A percentile compares a stretch with the other conserved stretches of the same genome.
These are phyloP conservation scores for Florisuga fusca DNA, from an alignment of 2,797 vertebrate genomes.

Conservation along the genomic window DNA sequence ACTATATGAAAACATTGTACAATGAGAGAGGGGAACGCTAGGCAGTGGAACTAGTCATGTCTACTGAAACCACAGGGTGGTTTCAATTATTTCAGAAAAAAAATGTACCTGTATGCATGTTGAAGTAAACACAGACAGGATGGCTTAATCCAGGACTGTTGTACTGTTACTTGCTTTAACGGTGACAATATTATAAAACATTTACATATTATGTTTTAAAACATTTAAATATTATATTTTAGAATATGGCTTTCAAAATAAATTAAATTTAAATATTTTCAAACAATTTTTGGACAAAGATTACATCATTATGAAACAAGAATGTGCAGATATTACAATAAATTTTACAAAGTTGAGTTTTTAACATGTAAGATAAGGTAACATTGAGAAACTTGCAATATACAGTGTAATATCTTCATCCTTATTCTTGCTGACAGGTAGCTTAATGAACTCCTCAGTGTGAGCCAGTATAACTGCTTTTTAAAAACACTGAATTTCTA, in stretches of 20 bases:
- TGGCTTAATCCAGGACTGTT: background rate
- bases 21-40: background rate
- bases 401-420: conserved; percentile 9
- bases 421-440: background rate
- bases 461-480: background rate
- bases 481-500: background rate
- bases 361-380: conserved; percentile 10
- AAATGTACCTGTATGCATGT: too few species aligned
- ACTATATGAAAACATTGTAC: background rate
- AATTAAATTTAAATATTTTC: background rate
- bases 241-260: background rate
- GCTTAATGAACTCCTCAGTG: background rate
- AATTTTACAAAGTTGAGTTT: background rate
- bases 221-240: background rate
- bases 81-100: background rate
- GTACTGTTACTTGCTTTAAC: background rate
- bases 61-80: background rate
- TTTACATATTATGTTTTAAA: background rate
- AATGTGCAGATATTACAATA: background rate
- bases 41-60: background rate
- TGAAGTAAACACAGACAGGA: background rate
- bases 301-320: background rate
- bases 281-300: background rate
- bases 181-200: background rate
- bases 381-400: conserved; percentile 18